Base-by-base conservation (phyloP, 2,888 invertebrate species). In the Lacanobia oleracea region DNA sequence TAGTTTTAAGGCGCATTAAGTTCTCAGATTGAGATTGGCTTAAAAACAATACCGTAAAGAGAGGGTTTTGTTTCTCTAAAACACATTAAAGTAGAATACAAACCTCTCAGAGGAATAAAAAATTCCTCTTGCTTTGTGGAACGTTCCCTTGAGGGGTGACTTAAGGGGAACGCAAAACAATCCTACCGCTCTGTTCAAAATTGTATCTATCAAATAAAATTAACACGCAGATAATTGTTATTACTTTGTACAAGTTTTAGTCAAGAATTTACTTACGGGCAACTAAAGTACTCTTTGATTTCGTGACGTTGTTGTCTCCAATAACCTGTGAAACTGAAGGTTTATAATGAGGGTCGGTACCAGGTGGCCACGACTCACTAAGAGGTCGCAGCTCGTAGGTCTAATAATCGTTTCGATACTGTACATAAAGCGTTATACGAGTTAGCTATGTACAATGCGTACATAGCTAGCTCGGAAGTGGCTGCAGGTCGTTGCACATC, bases 401-500 rank as follows among this genome's bases (percentile, higher is more conserved):
- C 50, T 70, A 77, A 67, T 78, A 78, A 76, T 54, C 59, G 53
- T 72, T 67, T 71, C 69, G 62, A 75, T 75, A 72, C 33, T 62
- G 59, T 72, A 75, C 57, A 72, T 74, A 81, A 70, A 69, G 69
- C 68, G 69, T 72, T 67, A 72, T 72, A 75, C 54, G 63, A 53
- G 57, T 45, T 60, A 64, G 53, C 61, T 84, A 82, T 78, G 75
- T 79, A 21, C 72, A 56, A n/a, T 75, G 73, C 75, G 72, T 73
- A 83, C 71, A 71, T 86, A 83, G 79, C 77, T 79, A 81, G 72
- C 70, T 85, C 86, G 92, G 91, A 92, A 92, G 89, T 86, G 88
- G 87, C 88, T 88, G 91, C 91, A 92, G 93, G 91, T 92, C 92
- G 93, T 90, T 93, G 94, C 91, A 93, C 91, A 90, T 88, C 88